Evolutionary conservation across 2,797 vertebrate genomes (phyloP).

Genomic region (Brotula barbata): DNA sequence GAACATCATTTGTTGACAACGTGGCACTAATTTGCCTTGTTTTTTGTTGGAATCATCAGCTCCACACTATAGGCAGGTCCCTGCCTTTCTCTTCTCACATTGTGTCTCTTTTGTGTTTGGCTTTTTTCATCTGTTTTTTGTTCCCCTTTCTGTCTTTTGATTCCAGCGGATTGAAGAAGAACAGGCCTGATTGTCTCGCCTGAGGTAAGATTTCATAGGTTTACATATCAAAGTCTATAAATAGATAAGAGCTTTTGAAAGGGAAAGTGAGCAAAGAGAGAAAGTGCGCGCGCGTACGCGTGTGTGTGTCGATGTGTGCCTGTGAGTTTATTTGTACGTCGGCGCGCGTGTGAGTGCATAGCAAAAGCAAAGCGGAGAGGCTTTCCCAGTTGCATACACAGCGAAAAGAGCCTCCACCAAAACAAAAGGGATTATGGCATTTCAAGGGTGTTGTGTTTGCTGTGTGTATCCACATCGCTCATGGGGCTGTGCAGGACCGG

Average conservation of each 20-base stretch:
- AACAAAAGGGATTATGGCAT: constrained; percentile 82
- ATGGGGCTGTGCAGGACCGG: constrained; percentile 74
- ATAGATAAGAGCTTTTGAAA: constrained; percentile 82
- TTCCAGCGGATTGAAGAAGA: constrained; percentile 76
- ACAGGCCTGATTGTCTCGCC: constrained; percentile 79
- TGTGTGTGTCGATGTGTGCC: constrained; percentile 23
- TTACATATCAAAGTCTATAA: constrained; percentile 85
- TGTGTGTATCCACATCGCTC: constrained; percentile 78
- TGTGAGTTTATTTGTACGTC: constrained; percentile 46
- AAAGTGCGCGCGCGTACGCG: constrained; percentile 7
- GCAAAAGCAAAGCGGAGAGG: constrained; percentile 54
- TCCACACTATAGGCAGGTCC: constrained; percentile 60
- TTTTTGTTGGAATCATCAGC: constrained; percentile 77
- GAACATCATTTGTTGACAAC: constrained; percentile 65
- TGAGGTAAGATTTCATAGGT: constrained; percentile 82
- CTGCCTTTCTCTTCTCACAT: constrained; percentile 66
- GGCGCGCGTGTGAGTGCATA: constrained; percentile 44
- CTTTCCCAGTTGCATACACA: constrained; percentile 78
- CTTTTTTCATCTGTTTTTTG: constrained; percentile 73
- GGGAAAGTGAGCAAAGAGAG: constrained; percentile 71
- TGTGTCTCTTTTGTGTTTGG: constrained; percentile 76
- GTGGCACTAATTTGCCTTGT: constrained; percentile 75
- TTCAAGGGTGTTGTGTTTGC: constrained; percentile 80
- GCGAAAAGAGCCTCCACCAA: constrained; percentile 77
- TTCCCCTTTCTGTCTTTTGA: constrained; percentile 76